Evolutionary conservation across 2,888 invertebrate genomes (phyloP).

Genomic region (Nematopogon swammerdamellus): DNA sequence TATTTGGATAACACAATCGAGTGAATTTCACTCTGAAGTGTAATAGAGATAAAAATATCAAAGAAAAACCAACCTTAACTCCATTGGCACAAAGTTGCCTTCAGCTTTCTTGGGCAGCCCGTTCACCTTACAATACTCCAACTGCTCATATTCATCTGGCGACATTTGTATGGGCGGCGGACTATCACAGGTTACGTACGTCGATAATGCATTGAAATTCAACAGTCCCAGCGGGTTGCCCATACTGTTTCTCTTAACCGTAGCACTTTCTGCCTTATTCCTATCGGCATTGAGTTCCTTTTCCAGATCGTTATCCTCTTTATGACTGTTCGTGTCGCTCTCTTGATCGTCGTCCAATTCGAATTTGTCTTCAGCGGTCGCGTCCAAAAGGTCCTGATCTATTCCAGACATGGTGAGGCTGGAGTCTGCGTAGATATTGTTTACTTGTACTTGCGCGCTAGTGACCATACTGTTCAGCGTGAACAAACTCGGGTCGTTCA

Average conservation of each 20-base stretch:
- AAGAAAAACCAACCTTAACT: conserved; percentile 41
- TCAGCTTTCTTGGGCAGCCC: conserved; percentile 69
- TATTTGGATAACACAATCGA: no score
- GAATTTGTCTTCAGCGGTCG: conserved; percentile 23
- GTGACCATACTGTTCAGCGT: conserved; percentile 49
- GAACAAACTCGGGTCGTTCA: conserved; percentile 49
- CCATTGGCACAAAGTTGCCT: conserved; percentile 67
- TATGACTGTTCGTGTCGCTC: conserved; percentile 35
- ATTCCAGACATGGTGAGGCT: conserved; percentile 58
- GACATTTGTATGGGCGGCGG: conserved; percentile 80
- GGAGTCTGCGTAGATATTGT: conserved; percentile 48
- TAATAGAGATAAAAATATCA: no score
- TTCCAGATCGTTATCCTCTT: conserved; percentile 17
- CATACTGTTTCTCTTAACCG: background rate
- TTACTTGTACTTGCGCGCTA: conserved; percentile 36
- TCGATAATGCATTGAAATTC: conserved; percentile 53
- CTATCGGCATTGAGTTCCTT: background rate
- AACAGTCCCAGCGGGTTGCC: conserved; percentile 24
- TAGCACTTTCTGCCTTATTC: background rate
- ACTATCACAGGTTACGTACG: conserved; percentile 74
- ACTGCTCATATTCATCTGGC: conserved; percentile 68
- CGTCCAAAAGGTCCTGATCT: conserved; percentile 49
- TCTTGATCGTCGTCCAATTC: conserved; percentile 17
- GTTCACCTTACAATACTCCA: conserved; percentile 67
- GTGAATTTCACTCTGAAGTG: no score